Evolutionary conservation across 1,140 invertebrate genomes (phyloP), one percentile per base, ranked within the genome.

Genomic region (Aphis gossypii): DNA sequence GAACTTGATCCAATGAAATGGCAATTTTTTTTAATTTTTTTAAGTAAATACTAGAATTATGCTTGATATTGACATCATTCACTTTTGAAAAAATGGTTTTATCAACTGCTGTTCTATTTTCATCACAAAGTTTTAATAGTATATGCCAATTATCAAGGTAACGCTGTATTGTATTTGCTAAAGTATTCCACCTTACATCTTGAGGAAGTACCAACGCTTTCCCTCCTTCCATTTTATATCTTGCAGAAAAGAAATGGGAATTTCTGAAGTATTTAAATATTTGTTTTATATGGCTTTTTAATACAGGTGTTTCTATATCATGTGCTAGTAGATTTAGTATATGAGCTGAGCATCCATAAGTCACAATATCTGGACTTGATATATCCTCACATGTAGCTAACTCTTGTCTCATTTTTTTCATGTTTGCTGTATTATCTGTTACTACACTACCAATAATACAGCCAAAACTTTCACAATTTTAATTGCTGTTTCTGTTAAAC

Each of bases 21-120:
- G 84, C 21, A 87, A 87, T 87, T 46, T 87, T 87, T 87, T 87
- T 87, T 25, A 87, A n/a, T 87, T 44, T 48, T 25, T n/a, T 87
- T 87, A 87, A 48, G n/a, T 46, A 87, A 11, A 46, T 30, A 25
- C 30, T 25, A 46, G 25, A 7, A 8, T 87, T 87, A 46, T 48
- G 3, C 30, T 87, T 87, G 6, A 48, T 25, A 44, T 87, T n/a
- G 21, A 87, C 44, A 82, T 82, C 14, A 35, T 82, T 38, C 11
- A 82, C 76, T 35, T 35, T 35, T 21, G 4, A 21, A 83, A 83
- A 38, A 41, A 83, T 83, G 35, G n/a, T 38, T 38, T 38, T 83
- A 83, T 83, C 82, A 21, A 83, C 82, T 7, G 38, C 82, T 2
- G 82, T 83, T 38, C n/a, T 18, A 38, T 83, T 83, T 83, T 83